Evolutionary conservation across 2,888 invertebrate species (phyloP).

Genomic region (Hemicrepidius hirtus): DNA sequence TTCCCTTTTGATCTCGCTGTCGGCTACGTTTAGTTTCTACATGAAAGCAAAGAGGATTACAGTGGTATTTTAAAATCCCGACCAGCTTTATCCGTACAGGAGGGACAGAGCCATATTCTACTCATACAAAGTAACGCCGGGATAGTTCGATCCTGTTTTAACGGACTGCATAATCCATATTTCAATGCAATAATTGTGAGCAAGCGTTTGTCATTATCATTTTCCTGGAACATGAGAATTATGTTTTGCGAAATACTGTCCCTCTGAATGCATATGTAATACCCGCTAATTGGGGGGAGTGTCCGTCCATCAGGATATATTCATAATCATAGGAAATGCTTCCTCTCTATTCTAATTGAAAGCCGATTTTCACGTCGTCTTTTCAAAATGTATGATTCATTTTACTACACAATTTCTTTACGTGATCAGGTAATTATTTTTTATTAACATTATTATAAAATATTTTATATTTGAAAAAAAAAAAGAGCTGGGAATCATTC

Average conservation of each 20-base stretch:
- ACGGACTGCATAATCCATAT: conserved; percentile 16
- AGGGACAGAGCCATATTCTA: too few species aligned
- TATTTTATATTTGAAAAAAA: neutral
- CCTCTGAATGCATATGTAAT: conserved; percentile 24
- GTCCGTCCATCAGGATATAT: conserved; percentile 25
- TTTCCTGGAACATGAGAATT: conserved; percentile 3
- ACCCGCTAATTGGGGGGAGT: conserved; percentile 24
- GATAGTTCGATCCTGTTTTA: neutral
- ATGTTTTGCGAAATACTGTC: conserved; percentile 7
- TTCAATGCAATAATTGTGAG: conserved; percentile 9
- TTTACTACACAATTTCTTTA: too few species aligned
- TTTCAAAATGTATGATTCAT: neutral
- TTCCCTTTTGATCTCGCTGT: conserved; percentile 7
- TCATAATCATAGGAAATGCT: conserved; percentile 22
- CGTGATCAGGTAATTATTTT: neutral
- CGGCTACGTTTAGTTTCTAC: neutral
- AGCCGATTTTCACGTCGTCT: conserved; percentile 17
- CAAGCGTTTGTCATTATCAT: neutral
- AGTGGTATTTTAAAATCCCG: conserved; percentile 26
- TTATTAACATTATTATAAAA: neutral
- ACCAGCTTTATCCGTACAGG: conserved; percentile 11
- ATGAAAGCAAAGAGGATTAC: conserved; percentile 30
- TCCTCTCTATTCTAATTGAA: conserved; percentile 21
- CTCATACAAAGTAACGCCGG: conserved; percentile 3
- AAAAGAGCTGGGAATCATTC: neutral